A percentile compares a stretch with the other conserved stretches of the same genome.
phyloP scores from a whole-genome alignment of 2,888 invertebrate species.

The Platynereis dumerilii region DNA sequence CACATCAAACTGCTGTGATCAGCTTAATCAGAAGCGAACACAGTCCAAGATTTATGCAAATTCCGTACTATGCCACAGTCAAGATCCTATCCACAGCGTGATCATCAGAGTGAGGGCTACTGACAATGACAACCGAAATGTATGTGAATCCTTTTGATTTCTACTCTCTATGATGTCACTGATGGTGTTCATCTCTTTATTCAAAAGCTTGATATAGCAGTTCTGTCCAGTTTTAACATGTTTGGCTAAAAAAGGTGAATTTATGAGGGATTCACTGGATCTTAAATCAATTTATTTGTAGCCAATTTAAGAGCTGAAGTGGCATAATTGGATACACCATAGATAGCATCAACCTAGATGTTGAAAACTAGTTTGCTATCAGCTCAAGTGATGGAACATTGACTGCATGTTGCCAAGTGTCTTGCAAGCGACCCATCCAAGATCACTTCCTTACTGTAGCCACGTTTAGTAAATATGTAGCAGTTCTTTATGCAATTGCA shows the following conservation, averaged over 20 bases:
- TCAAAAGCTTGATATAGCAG: no score
- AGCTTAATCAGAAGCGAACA: conserved; percentile 46
- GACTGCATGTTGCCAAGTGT: conserved; percentile 39
- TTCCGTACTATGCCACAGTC: conserved; percentile 31
- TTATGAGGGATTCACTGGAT: no score
- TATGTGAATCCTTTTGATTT: conserved; percentile 14
- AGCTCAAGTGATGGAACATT: conserved; percentile 43
- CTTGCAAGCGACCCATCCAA: conserved; percentile 21
- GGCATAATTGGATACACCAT: conserved; percentile 30
- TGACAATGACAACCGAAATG: conserved; percentile 19
- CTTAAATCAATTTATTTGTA: no score
- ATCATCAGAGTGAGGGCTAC: conserved; percentile 17
- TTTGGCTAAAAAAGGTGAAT: no score
- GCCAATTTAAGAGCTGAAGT: conserved; percentile 32
- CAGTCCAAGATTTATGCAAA: conserved; percentile 37
- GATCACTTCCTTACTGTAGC: neutral
- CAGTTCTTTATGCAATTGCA: no score
- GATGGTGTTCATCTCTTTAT: no score
- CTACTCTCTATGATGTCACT: no score
- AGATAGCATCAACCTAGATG: conserved; percentile 26
- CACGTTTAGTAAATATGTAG: no score
- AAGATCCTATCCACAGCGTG: conserved; percentile 11
- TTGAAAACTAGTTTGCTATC: conserved; percentile 44
- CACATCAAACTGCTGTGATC: conserved; percentile 42
- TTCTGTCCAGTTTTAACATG: no score